phyloP scores from a whole-genome alignment of 1,140 invertebrate species.

The Drosophila parabipectinata region DNA sequence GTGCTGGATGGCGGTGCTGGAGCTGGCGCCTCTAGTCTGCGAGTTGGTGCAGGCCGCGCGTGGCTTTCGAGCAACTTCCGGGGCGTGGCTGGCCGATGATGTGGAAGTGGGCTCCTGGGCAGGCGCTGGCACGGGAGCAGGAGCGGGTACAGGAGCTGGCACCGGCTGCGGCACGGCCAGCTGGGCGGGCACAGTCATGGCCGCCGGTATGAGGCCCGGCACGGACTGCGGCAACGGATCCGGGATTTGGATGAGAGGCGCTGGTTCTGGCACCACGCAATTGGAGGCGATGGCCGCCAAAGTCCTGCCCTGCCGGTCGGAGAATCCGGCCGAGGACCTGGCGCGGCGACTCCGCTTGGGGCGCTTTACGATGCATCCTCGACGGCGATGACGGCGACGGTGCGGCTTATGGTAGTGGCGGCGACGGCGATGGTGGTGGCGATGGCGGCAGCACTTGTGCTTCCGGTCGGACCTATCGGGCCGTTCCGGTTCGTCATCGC shows the following conservation, averaged over 20 bases:
- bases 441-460: conserved; percentile 16
- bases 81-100: background rate
- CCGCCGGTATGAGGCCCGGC: conserved; percentile 7
- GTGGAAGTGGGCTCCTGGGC: too few relatives aligned
- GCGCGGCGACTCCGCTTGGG: background rate
- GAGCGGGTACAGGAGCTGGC: background rate
- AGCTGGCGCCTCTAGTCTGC: background rate
- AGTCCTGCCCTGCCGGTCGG: background rate
- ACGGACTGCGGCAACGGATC: conserved; percentile 13
- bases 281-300: background rate
- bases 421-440: conserved; percentile 1
- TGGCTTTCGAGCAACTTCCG: background rate
- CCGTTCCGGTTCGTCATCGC: background rate
- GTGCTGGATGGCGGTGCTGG: too few relatives aligned
- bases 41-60: background rate
- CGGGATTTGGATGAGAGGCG: conserved; percentile 8
- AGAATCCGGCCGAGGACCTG: background rate
- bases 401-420: background rate
- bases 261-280: background rate
- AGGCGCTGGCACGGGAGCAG: background rate
- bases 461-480: background rate
- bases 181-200: background rate
- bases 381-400: background rate
- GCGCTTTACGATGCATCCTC: background rate
- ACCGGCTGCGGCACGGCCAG: background rate